A percentile compares a stretch with the other conserved stretches of the same genome.
phyloP scores from a whole-genome alignment of 2,888 invertebrate genomes.

The Dusona sp. region DNA sequence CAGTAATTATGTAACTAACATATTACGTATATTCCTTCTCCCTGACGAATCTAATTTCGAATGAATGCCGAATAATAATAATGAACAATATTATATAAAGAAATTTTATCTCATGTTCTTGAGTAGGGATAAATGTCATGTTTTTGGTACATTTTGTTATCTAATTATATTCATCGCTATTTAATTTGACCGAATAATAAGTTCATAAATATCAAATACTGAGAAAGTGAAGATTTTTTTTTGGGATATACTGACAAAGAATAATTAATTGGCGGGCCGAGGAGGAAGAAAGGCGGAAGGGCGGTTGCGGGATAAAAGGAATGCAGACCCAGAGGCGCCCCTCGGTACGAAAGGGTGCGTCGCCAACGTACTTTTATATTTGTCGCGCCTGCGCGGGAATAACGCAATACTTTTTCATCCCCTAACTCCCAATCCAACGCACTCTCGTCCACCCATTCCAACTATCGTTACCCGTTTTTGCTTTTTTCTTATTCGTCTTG shows the following conservation, averaged over 20 bases:
- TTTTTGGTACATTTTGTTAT: background rate
- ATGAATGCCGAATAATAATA: background rate
- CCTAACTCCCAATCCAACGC: background rate
- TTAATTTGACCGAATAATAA: no score
- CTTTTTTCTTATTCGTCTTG: background rate
- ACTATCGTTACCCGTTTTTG: background rate
- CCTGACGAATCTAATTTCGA: slow-evolving; percentile 2
- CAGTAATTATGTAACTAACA: background rate
- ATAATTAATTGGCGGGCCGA: slow-evolving; percentile 57
- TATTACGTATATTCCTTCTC: background rate
- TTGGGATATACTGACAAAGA: slow-evolving; percentile 8
- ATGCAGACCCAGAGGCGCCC: slow-evolving; percentile 67
- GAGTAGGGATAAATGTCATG: background rate
- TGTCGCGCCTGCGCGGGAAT: slow-evolving; percentile 59
- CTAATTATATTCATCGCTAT: no score
- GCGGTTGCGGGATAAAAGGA: slow-evolving; percentile 42
- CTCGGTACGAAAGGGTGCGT: slow-evolving; percentile 43
- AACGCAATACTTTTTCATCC: slow-evolving; percentile 25
- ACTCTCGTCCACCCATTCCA: background rate
- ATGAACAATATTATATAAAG: background rate
- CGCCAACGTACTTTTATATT: slow-evolving; percentile 57
- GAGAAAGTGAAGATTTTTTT: slow-evolving; percentile 17
- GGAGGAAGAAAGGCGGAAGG: slow-evolving; percentile 45
- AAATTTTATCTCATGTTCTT: background rate
- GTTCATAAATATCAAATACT: no score